Conservation (phyloP, 2,797 vertebrate genomes). For the Clarias fuscus region DNA sequence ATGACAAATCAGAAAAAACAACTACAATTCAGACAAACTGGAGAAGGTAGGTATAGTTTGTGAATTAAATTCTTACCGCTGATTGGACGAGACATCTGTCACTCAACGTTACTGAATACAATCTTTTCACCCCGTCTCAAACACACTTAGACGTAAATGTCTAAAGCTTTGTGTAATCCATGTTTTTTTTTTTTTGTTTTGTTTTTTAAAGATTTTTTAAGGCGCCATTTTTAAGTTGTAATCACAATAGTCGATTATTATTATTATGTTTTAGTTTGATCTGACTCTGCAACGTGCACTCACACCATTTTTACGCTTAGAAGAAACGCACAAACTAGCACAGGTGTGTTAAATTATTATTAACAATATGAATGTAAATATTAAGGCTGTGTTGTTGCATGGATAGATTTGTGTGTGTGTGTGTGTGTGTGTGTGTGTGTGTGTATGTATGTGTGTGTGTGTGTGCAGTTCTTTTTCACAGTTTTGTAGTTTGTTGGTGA, state of each 20-base stretch:
- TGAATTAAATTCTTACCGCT: too few species aligned
- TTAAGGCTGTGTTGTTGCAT: constrained; percentile 45
- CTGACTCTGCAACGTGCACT: neutral
- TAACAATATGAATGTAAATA: constrained; percentile 62
- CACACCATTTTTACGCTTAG: neutral
- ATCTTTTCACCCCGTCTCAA: too few species aligned
- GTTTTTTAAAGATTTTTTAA: neutral
- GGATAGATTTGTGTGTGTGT: constrained; percentile 10
- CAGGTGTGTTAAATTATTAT: constrained; percentile 56
- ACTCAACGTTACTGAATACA: too few species aligned
- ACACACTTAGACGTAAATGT: too few species aligned
- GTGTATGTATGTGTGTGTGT: constrained; percentile 4
- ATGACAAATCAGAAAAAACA: too few species aligned
- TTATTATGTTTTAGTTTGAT: neutral
- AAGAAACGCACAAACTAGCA: constrained; percentile 47
- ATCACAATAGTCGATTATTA: neutral
- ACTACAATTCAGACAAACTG: too few species aligned
- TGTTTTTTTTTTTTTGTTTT: neutral
- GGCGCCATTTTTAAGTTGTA: neutral
- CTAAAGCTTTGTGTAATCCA: neutral
- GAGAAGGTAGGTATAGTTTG: too few species aligned
- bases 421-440: constrained; percentile 27
- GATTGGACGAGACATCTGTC: too few species aligned
- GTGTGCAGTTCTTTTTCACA: constrained; percentile 6
- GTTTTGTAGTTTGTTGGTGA: constrained; percentile 52